Base-by-base conservation (phyloP, 2,888 invertebrate species). In the Sphinx pinastri region DNA sequence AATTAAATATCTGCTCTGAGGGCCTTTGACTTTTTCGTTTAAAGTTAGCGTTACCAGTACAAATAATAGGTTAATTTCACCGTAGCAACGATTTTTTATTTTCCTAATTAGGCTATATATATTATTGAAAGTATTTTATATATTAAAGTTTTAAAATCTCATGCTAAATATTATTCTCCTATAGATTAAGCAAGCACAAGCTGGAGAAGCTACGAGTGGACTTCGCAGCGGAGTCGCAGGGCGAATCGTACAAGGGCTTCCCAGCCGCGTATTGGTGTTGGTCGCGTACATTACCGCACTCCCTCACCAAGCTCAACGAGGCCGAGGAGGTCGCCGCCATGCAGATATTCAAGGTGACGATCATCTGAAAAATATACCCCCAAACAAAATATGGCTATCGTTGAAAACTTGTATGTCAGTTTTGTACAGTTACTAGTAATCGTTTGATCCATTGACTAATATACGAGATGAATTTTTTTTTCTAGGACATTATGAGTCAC, bases 251-350 rank as follows among this genome's bases (percentile, higher is more conserved):
- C 90, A 98, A 98, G 89, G 97, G 97, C 69, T 98, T 97, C 89
- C 96, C 97, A 12, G 96, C 97, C 75, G 96, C 83, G 25, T 98
- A 97, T 92, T 99, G 99, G 99, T 97, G 98, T 58, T 99, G 98
- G 92, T 97, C 97, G 81, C 96, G 98, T 75, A 95, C 96, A 73
- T 91, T 98, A 70, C 95, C 96, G 2, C 98, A 98, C 89, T 97
- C 97, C 80, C 95, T 99, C 72, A 97, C 97, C 71, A 96, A 97
- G 80, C 95, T 98, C 73, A 96, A 97, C 68, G 98, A 98, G 88
- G 96, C 96, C 2, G 98, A 98, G 79, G 97, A 99, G 84, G 97
- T 97, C 77, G 95, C 97, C 14, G 97, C 98, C 84, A 91, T 98
- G 79, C 97, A 97, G 90, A 97, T 98, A 82, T 99, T 98, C 87